Evolutionary conservation across 1,140 invertebrate species (phyloP), one percentile per base, ranked within the genome.

Genomic region (Stegodyphus mimosarum): DNA sequence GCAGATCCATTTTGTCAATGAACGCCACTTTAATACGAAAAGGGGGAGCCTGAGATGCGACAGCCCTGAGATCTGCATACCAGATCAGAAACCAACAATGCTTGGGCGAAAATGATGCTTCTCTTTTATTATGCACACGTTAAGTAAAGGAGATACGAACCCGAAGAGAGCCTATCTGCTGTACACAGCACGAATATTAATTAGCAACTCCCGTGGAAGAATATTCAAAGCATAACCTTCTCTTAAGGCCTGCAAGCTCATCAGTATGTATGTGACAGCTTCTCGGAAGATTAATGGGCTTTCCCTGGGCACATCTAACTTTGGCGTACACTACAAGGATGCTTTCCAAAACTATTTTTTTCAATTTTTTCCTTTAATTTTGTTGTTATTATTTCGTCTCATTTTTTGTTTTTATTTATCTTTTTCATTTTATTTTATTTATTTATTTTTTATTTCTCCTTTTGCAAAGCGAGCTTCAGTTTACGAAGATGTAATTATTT

Each of bases 211-310:
- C 70, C 49, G 60, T 64, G 18, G 71, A 74, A 74, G 71, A 74
- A 74, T 83, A 83, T 83, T 83, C 80, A 83, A 83, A 83, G 71
- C 80, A 83, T 83, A 83, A 66, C 80, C 80, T 74, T 74, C 80
- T 83, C 80, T 83, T 73, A 74, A 66, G 71, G 67, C 69, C 52
- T 53, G 71, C 63, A 15, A 55, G 48, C 80, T 83, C 80, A 83
- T 83, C 80, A 83, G 80, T 83, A 83, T 83, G 80, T 64, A 74
- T 74, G 63, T 73, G 80, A 83, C 80, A 83, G 80, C 71, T 66
- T 33, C 15, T 7, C 55, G 11, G 71, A 83, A 74, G 80, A 83
- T 83, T 83, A 83, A 83, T 83, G 80, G 71, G 53, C 18, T 49
- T 72, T 74, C 60, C 80, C 71, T 66, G 48, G 80, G 49, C 80